A percentile compares a stretch with the other conserved stretches of the same genome.
phyloP scores from a whole-genome alignment of 2,113 vertebrate genomes.

The Pangasianodon gigas region DNA sequence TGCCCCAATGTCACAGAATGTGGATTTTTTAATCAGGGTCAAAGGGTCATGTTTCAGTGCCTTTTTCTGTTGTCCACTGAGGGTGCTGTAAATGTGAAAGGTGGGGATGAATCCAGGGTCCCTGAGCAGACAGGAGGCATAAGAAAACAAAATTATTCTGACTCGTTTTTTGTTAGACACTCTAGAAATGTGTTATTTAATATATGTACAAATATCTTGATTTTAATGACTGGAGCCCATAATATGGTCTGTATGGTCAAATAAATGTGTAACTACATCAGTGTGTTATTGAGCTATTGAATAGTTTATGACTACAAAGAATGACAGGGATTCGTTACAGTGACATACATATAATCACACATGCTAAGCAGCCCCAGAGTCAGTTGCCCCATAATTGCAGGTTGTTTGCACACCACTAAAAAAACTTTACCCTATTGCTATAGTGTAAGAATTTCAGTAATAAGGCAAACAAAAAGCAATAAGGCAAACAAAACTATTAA shows the following conservation, averaged over 20 bases:
- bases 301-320: neutral
- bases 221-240: neutral
- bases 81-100: neutral
- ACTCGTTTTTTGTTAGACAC: neutral
- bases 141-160: neutral
- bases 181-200: neutral
- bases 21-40: neutral
- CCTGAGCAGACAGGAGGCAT: neutral
- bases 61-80: neutral
- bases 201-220: neutral
- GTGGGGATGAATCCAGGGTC: neutral
- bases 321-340: neutral
- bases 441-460: neutral
- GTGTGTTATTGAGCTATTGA: neutral
- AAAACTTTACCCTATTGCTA: neutral
- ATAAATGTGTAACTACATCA: slow-evolving; percentile 6
- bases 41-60: neutral
- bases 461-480: neutral
- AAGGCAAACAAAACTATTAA: neutral
- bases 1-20: neutral
- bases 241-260: neutral
- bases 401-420: neutral
- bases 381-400: neutral
- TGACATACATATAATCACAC: neutral
- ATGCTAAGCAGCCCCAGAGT: neutral